These are phyloP conservation scores for Listronotus oregonensis DNA, from an alignment of 1,140 invertebrate species.

Conservation along the genomic window DNA sequence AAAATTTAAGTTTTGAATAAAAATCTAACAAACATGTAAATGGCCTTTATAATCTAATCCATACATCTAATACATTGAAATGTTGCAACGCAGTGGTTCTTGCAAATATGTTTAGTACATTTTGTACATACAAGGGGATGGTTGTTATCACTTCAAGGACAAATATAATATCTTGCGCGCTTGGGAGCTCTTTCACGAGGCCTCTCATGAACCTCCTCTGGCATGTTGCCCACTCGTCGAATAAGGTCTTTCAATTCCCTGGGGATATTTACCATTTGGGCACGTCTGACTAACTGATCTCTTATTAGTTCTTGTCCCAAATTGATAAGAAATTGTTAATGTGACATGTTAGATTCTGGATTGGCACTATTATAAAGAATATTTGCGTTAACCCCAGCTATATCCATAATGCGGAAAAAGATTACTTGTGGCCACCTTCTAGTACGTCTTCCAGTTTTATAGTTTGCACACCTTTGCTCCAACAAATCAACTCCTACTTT, in stretches of 20 bases:
- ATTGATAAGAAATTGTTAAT: neutral
- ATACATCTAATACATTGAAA: too few relatives aligned
- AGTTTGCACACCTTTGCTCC: too few relatives aligned
- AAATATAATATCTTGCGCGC: neutral
- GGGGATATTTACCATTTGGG: neutral
- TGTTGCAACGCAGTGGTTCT: constrained; percentile 1
- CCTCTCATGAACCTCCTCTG: neutral
- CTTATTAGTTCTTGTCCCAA: constrained; percentile 1
- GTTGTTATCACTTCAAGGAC: neutral
- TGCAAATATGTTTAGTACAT: neutral
- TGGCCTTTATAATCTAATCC: too few relatives aligned
- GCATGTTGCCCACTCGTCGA: too few relatives aligned
- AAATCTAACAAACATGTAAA: too few relatives aligned
- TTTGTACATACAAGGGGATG: neutral
- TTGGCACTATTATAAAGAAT: neutral
- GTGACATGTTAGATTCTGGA: neutral
- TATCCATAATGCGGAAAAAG: too few relatives aligned
- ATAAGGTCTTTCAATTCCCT: too few relatives aligned
- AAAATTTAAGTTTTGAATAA: too few relatives aligned
- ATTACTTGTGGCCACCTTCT: too few relatives aligned
- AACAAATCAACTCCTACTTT: too few relatives aligned
- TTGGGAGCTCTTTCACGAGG: neutral
- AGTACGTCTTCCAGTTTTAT: too few relatives aligned
- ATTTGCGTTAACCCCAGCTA: neutral
- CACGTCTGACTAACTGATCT: neutral